Evolutionary conservation across 1,140 invertebrate species (phyloP), one percentile per base, ranked within the genome.

Genomic region (Semibalanus balanoides): DNA sequence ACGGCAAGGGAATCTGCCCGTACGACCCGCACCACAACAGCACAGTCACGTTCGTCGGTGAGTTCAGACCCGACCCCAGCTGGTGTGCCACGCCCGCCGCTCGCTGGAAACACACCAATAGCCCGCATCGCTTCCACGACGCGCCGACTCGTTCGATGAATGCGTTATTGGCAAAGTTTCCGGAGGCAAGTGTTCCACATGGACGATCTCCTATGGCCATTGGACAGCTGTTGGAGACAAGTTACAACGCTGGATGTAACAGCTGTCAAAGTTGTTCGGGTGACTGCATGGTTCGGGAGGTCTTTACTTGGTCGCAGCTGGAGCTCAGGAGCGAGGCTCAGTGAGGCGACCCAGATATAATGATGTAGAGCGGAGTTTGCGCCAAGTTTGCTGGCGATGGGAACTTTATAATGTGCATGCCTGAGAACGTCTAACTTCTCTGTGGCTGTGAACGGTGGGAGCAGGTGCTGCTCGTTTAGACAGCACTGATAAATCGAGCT

Each of bases 11-110:
- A 35, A 86, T 93, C 74, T 96, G 95, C 84, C 95, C 95, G 1
- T 96, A 94, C 85, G 93, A 95, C 83, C 95, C 95, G 17, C 88
- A 90, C 78, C 94, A 97, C 83, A 97, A 97, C 84, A 96, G 92
- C 82, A 97, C 95, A 28, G 92, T 93, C 75, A 89, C 86, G 31
- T 84, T 84, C 81, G 83, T 84, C 72, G 86, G 87, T 87, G 82
- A 83, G 80, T 76, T 7, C 35, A 7, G 35, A 17, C 35, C 35
- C n/a, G n/a, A n/a, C n/a, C n/a, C n/a, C n/a, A n/a, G n/a, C n/a
- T n/a, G n/a, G n/a, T n/a, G n/a, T n/a, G n/a, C n/a, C n/a, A n/a
- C n/a, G n/a, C n/a, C 17, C 35, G 35, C 35, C 35, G 35, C 35
- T 40, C n/a, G n/a, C n/a, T n/a, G n/a, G n/a, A 17, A 40, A 40